Base-by-base conservation (phyloP, 1,140 invertebrate species). In the Ooceraea biroi region DNA sequence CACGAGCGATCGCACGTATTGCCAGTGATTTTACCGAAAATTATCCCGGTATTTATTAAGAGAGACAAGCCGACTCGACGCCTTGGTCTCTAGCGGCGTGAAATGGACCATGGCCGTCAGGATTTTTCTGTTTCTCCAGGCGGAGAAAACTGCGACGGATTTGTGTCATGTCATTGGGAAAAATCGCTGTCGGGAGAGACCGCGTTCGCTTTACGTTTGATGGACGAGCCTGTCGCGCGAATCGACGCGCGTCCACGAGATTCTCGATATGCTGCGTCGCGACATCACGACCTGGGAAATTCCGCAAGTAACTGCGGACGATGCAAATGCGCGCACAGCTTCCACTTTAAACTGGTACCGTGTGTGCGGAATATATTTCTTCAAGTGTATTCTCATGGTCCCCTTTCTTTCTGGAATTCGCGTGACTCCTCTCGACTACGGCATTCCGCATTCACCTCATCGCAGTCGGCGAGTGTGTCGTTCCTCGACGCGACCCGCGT, bases 101-200 rank as follows among this genome's bases (percentile, higher is more conserved):
- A 36, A 65, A 41, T 25, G n/a, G n/a, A n/a, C n/a, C n/a, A n/a
- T n/a, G n/a, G 46, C 14, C 19, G 11, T 3, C 2, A n/a, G 1
- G 57, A 63, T 44, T 68, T 55, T 68, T 41, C 22, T 17, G 50
- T 7, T 14, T 12, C 17, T 68, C 50, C 55, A n/a, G 19, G 48
- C 19, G 14, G 74, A 41, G 63, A 78, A 78, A 78, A 78, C 25
- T 3, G 30, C 61, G 36, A 78, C 17, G 61, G n/a, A 78, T 78
- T 78, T 78, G 61, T 69, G 76, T 78, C 50, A 12, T 41, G 63
- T 78, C 63, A 78, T 57, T 55, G 22, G 50, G 76, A 69, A 78
- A 78, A 78, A 78, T 57, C 36, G 7, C 5, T 36, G 36, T 10
- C 48, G 46, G 63, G 68, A 78, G 76, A 68, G 63, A 66, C 30